phyloP scores from a whole-genome alignment of 2,797 vertebrate genomes.

The Perodicticus potto region DNA sequence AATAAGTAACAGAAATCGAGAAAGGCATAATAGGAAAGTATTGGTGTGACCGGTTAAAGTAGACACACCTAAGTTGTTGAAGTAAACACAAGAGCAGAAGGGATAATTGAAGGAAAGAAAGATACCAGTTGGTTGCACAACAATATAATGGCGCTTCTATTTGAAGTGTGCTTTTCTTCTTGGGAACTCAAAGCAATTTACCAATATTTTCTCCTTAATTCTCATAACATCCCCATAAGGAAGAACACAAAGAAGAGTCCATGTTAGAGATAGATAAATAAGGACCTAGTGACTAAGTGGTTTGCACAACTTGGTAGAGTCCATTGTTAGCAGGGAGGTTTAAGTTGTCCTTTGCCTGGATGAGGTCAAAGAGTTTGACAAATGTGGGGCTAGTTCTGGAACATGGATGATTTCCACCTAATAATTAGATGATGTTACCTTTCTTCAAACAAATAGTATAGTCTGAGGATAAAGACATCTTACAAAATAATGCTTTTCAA shows the following conservation, averaged over 20 bases:
- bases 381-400: neutral
- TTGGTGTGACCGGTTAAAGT: constrained; percentile 46
- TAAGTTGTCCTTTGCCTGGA: neutral
- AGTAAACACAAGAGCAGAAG: constrained; percentile 48
- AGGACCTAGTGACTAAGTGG: neutral
- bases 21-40: constrained; percentile 53
- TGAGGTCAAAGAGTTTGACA: constrained; percentile 20
- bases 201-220: constrained; percentile 44
- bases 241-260: constrained; percentile 1
- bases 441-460: constrained; percentile 1
- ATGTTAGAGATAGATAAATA: constrained; percentile 35
- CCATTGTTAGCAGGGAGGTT: neutral
- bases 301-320: constrained; percentile 57
- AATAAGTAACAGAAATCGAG: neutral
- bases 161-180: constrained; percentile 65
- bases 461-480: neutral
- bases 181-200: constrained; percentile 30
- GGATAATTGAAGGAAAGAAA: constrained; percentile 61
- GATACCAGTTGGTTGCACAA: constrained; percentile 12
- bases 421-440: neutral
- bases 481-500: neutral
- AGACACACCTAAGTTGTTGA: constrained; percentile 62
- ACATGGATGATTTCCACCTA: neutral
- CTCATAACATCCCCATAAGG: neutral
- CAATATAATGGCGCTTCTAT: constrained; percentile 47